These are phyloP conservation scores for Octopus sinensis DNA, from an alignment of 1,140 invertebrate species.

Conservation along the genomic window DNA sequence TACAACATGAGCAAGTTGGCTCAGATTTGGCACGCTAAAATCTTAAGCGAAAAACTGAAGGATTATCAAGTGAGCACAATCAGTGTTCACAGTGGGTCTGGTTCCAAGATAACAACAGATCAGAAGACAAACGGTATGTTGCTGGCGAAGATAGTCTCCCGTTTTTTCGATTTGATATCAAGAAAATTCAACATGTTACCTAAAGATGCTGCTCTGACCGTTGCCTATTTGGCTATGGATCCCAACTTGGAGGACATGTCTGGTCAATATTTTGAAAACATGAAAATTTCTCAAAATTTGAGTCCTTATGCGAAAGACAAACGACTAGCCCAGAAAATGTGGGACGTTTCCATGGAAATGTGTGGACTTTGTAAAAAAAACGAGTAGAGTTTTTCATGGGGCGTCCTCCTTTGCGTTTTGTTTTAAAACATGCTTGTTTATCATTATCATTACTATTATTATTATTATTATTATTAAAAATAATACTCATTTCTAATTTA, in stretches of 20 bases:
- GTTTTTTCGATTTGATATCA: background rate
- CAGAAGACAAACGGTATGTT: background rate
- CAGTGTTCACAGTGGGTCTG: background rate
- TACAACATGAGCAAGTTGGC: slow-evolving; percentile 10
- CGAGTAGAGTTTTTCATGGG: background rate
- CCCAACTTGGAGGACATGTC: background rate
- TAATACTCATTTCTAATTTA: no score
- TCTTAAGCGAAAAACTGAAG: background rate
- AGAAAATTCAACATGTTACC: background rate
- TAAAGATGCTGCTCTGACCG: slow-evolving; percentile 4
- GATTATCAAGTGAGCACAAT: background rate
- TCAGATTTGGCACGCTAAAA: background rate
- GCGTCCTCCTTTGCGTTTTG: no score
- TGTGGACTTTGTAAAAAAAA: slow-evolving; percentile 8
- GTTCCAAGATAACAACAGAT: background rate
- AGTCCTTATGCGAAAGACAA: background rate
- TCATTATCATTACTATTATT: no score
- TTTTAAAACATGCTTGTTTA: no score
- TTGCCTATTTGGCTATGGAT: background rate
- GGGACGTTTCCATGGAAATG: slow-evolving; percentile 10
- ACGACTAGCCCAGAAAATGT: background rate
- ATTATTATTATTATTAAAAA: no score
- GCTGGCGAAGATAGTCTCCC: no score
- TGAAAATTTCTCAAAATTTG: background rate
- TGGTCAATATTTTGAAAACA: slow-evolving; percentile 12